A percentile compares a stretch with the other conserved stretches of the same genome.
These are phyloP conservation scores for Gallinago stenura DNA, from an alignment of 2,797 vertebrate genomes.

Conservation along the genomic window DNA sequence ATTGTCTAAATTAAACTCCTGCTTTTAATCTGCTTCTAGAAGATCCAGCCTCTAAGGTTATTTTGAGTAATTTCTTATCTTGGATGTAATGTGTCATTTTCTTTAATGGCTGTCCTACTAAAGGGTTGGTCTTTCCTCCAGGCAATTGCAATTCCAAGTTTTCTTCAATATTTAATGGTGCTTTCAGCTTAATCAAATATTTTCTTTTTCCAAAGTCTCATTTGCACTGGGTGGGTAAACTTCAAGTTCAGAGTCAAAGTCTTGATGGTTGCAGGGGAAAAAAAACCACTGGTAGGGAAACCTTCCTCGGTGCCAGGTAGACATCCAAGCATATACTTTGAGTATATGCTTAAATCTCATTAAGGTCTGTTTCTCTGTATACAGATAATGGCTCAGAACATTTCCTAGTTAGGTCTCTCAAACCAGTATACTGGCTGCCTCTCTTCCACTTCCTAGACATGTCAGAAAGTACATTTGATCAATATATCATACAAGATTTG, in stretches of 20 bases:
- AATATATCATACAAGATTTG: neutral
- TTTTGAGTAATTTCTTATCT: constrained; percentile 12
- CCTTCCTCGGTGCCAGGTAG: neutral
- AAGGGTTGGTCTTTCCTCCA: neutral
- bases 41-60: neutral
- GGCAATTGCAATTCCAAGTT: neutral
- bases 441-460: neutral
- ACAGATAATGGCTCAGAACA: neutral
- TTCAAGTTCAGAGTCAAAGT: neutral
- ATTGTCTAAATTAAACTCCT: neutral
- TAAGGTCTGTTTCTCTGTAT: neutral
- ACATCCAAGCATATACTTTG: neutral
- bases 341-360: neutral
- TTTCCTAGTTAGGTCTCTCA: neutral
- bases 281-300: neutral
- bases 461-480: neutral
- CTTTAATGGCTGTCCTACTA: neutral
- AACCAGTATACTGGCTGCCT: neutral
- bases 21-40: neutral
- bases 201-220: neutral
- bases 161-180: neutral
- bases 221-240: neutral
- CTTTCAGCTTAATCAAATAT: neutral
- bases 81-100: neutral
- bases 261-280: neutral